Base-by-base conservation (phyloP, 2,113 vertebrate species). In the Upupa epops region DNA sequence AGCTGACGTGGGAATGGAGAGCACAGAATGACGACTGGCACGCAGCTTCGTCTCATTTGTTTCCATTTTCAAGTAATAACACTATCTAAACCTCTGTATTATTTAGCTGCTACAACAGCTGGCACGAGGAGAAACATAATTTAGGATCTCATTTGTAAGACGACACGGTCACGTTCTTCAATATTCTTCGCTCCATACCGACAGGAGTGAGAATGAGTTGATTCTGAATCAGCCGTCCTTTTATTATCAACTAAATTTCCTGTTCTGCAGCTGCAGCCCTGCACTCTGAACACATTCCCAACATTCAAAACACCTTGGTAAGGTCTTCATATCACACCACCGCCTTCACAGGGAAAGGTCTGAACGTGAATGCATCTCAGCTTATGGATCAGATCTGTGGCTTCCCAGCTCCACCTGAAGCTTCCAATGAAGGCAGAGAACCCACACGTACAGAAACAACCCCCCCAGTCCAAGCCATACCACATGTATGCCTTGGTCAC, bases 381-480 rank as follows among this genome's bases (percentile, higher is more conserved):
- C n/a, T 36, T 52, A 4, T 0, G 1, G 11, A 3, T n/a, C 0
- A 8, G 26, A 14, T 31, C 5, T 0, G 3, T 9, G 34, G 6
- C 29, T 68, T 34, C n/a, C 31, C 32, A 80, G 1, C 13, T 13
- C 40, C 40, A 28, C 13, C 13, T 0, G 1, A n/a, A 26, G 55
- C 32, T 51, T 65, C 20, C 8, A n/a, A 49, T 52, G 13, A 17
- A 60, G 17, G 2, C 29, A 5, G 25, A 66, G 22, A 19, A 25
- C 2, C 0, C 3, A 4, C 4, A 6, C 10, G 5, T 22, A 19
- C 18, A 77, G 65, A 19, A 42, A 3, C n/a, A 8, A 60, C 3
- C 46, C 34, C 51, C 15, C 2, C 46, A 60, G 37, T 9, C n/a
- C 42, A 28, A 3, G 10, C 2, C 5, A 54, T 29, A 31, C 19